Base-by-base conservation (phyloP, 2,888 invertebrate species). In the Drosophila infuscata region DNA sequence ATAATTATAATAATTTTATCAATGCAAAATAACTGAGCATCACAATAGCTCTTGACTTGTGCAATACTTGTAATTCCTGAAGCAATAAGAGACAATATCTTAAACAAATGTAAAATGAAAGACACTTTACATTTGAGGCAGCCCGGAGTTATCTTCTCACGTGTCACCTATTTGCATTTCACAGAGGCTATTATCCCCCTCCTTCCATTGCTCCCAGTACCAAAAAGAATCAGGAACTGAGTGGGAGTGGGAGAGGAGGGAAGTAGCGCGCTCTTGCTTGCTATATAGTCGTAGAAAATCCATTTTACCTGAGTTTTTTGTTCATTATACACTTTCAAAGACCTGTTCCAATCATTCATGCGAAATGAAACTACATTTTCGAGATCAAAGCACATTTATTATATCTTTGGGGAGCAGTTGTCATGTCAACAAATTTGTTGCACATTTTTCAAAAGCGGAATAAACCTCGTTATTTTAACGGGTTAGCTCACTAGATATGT, bases 271-370 rank as follows among this genome's bases (percentile, higher is more conserved):
- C 20, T 25, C 1, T 25, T 25, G 20, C 20, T 25, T 25, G 20
- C 20, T 25, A 0, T 25, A 25, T 25, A 25, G 20, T 25, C 20
- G 20, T 25, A 25, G 1, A 25, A 25, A 25, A 25, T 25, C 1
- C 0, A 87, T 89, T 87, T 87, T 80, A 84, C 71, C 79, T 84
- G 84, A 11, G 8, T 36, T 32, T 38, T 49, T 33, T 65, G 20
- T n/a, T 11, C 8, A 11, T 3, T 43, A 5, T 11, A 43, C 20
- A 43, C n/a, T 38, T 17, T 32, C 36, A 30, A n/a, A 20, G 49
- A 15, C 49, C 56, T 51, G 35, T 60, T 32, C 35, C 43, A 41
- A 20, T 59, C 32, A 38, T 59, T 48, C 49, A 25, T 46, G 25
- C 25, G 25, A 46, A 46, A 46, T 46, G 7, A 46, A 25, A 36